Conservation (phyloP, 2,797 vertebrate genomes). For the Notolabrus celidotus region DNA sequence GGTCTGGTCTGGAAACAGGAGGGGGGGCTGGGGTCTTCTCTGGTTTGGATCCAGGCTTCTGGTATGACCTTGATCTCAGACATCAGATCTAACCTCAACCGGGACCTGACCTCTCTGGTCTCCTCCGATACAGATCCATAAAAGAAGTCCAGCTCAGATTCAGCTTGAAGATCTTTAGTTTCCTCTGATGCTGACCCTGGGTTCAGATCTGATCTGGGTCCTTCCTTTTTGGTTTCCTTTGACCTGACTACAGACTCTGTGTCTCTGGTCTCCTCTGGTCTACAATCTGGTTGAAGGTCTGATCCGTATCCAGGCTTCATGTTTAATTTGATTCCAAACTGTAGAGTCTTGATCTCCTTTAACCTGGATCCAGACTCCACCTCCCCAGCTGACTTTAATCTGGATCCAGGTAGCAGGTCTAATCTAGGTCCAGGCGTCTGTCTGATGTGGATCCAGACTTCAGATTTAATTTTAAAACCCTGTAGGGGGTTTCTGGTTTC, state of each 20-base stretch:
- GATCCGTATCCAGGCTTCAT: not conserved
- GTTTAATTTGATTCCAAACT: not conserved
- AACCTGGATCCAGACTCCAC: not conserved
- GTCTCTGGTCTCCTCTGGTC: not conserved
- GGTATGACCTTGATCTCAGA: not conserved
- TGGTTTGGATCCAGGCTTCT: not conserved
- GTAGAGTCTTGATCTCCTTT: not conserved
- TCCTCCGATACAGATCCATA: not conserved
- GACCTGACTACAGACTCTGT: not conserved
- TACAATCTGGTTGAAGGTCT: no score
- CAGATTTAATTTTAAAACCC: not conserved
- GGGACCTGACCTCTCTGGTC: not conserved
- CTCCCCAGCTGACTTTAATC: not conserved
- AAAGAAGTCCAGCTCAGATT: not conserved
- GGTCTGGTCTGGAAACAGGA: not conserved
- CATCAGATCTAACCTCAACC: no score
- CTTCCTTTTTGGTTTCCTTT: not conserved
- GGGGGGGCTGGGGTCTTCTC: not conserved
- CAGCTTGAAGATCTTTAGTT: not conserved
- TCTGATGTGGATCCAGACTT: not conserved
- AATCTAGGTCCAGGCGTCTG: not conserved
- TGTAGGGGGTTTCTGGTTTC: not conserved
- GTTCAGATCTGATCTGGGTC: not conserved
- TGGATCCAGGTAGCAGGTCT: not conserved
- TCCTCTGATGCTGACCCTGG: not conserved